Percentiles rank a stretch among this genome's conserved stretches.
These are phyloP conservation scores for Geotrupes spiniger DNA, from an alignment of 2,888 invertebrate species.

Conservation along the genomic window DNA sequence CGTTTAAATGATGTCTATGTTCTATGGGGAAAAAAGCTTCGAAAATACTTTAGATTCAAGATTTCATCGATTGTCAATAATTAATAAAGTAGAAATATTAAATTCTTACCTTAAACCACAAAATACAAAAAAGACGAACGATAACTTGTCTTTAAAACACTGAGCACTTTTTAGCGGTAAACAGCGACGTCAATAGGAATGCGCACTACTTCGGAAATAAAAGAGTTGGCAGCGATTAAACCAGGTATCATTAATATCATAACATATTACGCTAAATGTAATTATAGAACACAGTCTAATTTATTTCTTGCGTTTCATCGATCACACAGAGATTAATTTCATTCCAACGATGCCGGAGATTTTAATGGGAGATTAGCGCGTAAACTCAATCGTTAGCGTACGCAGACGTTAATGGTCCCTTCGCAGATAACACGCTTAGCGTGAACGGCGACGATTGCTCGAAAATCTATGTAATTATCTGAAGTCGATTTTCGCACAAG, in stretches of 20 bases:
- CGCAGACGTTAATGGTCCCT: no score
- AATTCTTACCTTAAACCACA: background rate
- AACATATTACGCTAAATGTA: slow-evolving; percentile 5
- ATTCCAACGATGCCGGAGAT: slow-evolving; percentile 18
- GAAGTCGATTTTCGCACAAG: background rate
- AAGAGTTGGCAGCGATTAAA: background rate
- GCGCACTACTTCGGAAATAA: no score
- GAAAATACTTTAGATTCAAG: no score
- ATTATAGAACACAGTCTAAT: slow-evolving; percentile 20
- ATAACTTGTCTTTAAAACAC: slow-evolving; percentile 14
- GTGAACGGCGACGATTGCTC: no score
- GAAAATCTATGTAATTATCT: background rate
- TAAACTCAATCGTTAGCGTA: slow-evolving; percentile 16
- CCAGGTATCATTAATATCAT: slow-evolving; percentile 22
- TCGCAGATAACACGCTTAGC: no score
- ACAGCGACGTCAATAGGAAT: slow-evolving; percentile 4
- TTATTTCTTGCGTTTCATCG: slow-evolving; percentile 25
- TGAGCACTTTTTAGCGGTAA: slow-evolving; percentile 10
- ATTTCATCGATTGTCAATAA: no score
- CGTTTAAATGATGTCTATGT: no score
- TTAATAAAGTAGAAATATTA: slow-evolving; percentile 1
- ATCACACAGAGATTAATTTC: slow-evolving; percentile 29
- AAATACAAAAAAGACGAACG: slow-evolving; percentile 12
- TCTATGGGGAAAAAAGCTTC: no score
- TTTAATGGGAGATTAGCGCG: slow-evolving; percentile 11